Percentiles rank a stretch among this genome's conserved stretches.
These are phyloP conservation scores for Engystomops pustulosus DNA, from an alignment of 2,113 vertebrate species.

Conservation along the genomic window DNA sequence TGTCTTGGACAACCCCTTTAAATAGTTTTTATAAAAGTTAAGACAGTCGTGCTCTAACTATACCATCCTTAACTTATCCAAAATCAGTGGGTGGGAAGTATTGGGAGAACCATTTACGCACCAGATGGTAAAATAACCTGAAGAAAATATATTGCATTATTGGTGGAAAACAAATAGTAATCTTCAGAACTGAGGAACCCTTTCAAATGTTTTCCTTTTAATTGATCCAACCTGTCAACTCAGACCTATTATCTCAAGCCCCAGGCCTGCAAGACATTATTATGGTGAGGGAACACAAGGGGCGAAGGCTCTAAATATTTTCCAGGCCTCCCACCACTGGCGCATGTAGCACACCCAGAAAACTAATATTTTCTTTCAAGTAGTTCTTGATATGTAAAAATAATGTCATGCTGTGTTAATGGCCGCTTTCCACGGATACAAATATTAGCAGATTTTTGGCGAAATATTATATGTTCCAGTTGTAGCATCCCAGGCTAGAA, in stretches of 20 bases:
- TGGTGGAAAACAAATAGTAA: too few species aligned
- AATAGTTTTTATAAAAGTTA: too few species aligned
- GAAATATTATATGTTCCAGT: conserved; percentile 20
- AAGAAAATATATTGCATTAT: too few species aligned
- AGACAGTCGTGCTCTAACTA: too few species aligned
- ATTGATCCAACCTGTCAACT: neutral
- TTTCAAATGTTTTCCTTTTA: neutral
- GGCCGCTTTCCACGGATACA: conserved; percentile 3
- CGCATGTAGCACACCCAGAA: neutral
- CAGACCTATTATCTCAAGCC: neutral
- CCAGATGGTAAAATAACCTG: too few species aligned
- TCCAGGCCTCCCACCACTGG: neutral
- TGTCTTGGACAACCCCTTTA: too few species aligned
- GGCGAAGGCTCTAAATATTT: neutral
- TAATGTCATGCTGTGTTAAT: conserved; percentile 10
- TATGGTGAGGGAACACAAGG: neutral
- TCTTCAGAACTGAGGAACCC: neutral
- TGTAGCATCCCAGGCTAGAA: neutral
- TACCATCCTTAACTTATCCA: too few species aligned
- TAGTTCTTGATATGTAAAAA: neutral
- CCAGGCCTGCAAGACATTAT: neutral
- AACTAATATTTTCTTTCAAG: conserved; percentile 1
- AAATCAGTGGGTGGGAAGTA: too few species aligned
- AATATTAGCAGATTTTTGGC: conserved; percentile 11
- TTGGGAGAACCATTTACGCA: too few species aligned